Percentiles rank a stretch among this genome's conserved stretches.
Evolutionary conservation across 2,888 invertebrate species (phyloP).

Genomic region (Nebria brevicollis): DNA sequence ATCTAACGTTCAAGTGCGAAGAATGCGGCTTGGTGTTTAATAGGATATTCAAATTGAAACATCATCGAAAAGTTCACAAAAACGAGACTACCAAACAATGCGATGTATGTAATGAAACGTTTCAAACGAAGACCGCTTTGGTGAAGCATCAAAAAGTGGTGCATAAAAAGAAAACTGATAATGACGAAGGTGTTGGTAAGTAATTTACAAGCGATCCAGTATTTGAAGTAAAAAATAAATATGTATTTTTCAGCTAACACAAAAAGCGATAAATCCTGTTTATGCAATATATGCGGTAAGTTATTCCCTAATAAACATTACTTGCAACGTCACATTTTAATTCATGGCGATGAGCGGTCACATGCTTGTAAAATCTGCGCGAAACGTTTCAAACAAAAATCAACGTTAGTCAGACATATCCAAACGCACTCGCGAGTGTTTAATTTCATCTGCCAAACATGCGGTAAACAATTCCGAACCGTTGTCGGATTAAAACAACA

Average conservation of each 20-base stretch:
- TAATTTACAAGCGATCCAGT: neutral
- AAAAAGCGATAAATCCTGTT: slow-evolving; percentile 1
- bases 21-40: slow-evolving; percentile 14
- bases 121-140: neutral
- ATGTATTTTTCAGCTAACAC: neutral
- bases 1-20: slow-evolving; percentile 15
- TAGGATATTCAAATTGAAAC: neutral
- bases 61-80: slow-evolving; percentile 5
- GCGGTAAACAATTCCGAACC: slow-evolving; percentile 17
- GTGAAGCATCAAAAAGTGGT: slow-evolving; percentile 3
- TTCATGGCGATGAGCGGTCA: slow-evolving; percentile 3
- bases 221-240: neutral
- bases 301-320: slow-evolving; percentile 2
- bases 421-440: neutral
- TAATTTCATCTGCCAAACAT: slow-evolving; percentile 20
- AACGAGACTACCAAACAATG: slow-evolving; percentile 10
- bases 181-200: neutral
- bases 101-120: slow-evolving; percentile 7
- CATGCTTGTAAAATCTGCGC: slow-evolving; percentile 17
- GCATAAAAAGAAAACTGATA: slow-evolving; percentile 17
- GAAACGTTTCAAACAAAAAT: slow-evolving; percentile 16
- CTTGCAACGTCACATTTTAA: slow-evolving; percentile 12
- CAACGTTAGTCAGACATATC: neutral
- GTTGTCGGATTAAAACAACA: neutral
- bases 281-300: slow-evolving; percentile 24